These are phyloP conservation scores for Schizothorax lantsangensis DNA, from an alignment of 2,797 vertebrate species.

Conservation along the genomic window DNA sequence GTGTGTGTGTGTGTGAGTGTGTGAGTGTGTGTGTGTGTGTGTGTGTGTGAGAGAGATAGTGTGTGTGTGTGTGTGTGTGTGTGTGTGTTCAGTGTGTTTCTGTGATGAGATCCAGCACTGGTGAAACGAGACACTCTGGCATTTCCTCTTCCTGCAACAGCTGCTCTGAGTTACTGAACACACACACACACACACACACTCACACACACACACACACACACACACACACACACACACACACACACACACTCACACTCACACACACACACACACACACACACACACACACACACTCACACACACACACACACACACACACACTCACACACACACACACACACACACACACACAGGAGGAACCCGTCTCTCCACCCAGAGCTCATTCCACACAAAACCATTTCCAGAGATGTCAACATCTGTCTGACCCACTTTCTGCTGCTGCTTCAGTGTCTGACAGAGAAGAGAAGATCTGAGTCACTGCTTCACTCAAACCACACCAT, in stretches of 20 bases:
- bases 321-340: background rate
- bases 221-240: background rate
- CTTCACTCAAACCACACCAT: background rate
- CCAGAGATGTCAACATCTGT: slow-evolving; percentile 29
- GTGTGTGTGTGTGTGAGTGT: too few species aligned
- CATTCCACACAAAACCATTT: slow-evolving; percentile 29
- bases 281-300: background rate
- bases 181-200: background rate
- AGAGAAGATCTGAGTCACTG: background rate
- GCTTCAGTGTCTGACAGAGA: slow-evolving; percentile 15
- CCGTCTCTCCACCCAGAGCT: slow-evolving; percentile 21
- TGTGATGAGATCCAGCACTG: slow-evolving; percentile 18
- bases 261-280: background rate
- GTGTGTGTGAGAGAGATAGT: too few species aligned
- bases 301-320: background rate
- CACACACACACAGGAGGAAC: slow-evolving; percentile 4
- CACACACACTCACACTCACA: background rate
- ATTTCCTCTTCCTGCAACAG: slow-evolving; percentile 42
- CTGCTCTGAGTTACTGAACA: slow-evolving; percentile 25
- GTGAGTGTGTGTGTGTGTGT: too few species aligned
- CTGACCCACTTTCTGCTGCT: slow-evolving; percentile 36
- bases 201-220: background rate
- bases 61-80: too few species aligned
- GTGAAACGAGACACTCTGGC: slow-evolving; percentile 38
- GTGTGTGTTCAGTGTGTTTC: slow-evolving; percentile 17